Evolutionary conservation across 2,113 vertebrate genomes (phyloP).

Genomic region (Physeter macrocephalus): DNA sequence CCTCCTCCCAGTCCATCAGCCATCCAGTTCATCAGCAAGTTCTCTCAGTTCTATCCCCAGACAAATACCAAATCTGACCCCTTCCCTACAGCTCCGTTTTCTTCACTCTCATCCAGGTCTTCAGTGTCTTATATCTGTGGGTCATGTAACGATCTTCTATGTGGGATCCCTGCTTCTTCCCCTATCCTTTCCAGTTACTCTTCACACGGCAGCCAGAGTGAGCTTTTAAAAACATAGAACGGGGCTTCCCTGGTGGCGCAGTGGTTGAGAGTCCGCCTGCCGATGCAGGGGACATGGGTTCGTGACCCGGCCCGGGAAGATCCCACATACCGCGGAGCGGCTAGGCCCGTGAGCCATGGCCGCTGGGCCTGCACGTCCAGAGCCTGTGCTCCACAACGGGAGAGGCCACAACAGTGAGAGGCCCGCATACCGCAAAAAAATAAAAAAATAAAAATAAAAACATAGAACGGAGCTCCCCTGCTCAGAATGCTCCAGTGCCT

Average conservation of each 20-base stretch:
- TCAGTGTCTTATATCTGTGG: neutral
- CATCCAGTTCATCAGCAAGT: neutral
- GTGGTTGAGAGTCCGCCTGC: too few species aligned
- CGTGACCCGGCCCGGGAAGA: too few species aligned
- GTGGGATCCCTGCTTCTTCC: neutral
- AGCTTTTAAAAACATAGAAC: neutral
- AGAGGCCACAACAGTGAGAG: too few species aligned
- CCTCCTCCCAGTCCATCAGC: too few species aligned
- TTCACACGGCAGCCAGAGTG: neutral
- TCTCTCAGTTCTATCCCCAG: neutral
- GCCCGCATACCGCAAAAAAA: too few species aligned
- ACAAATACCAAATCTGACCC: neutral
- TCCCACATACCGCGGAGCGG: too few species aligned
- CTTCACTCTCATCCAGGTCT: neutral
- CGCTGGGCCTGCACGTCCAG: too few species aligned
- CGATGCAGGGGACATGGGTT: too few species aligned
- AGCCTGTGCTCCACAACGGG: too few species aligned
- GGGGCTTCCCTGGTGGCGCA: too few species aligned
- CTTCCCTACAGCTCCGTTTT: neutral
- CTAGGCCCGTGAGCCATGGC: too few species aligned
- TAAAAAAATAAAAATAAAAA: too few species aligned
- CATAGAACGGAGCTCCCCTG: neutral
- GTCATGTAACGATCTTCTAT: rapidly evolving
- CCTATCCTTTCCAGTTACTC: neutral
- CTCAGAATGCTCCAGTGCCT: neutral